phyloP scores from a whole-genome alignment of 2,888 invertebrate species.

The Drosophila heteroneura region DNA sequence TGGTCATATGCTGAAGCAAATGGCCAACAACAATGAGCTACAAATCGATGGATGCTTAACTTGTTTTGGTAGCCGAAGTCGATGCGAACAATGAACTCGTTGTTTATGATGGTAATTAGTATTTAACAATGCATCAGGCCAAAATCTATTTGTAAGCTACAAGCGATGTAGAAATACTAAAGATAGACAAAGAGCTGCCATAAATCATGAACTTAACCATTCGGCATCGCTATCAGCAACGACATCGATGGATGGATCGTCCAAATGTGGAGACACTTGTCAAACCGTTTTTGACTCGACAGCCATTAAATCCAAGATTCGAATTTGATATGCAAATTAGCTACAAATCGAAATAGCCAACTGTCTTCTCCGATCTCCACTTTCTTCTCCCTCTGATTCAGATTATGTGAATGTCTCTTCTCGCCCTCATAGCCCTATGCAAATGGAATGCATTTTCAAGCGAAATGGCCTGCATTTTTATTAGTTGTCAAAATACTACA shows the following conservation, averaged over 20 bases:
- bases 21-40: constrained; percentile 22
- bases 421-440: constrained; percentile 29
- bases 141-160: constrained; percentile 41
- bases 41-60: constrained; percentile 32
- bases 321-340: constrained; percentile 70
- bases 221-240: constrained; percentile 1
- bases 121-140: constrained; percentile 48
- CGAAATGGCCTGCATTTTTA: constrained; percentile 74
- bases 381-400: neutral
- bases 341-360: constrained; percentile 56
- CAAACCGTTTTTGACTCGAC: constrained; percentile 46
- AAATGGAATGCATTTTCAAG: constrained; percentile 62
- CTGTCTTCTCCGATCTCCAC: neutral
- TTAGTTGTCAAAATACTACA: constrained; percentile 75
- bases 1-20: constrained; percentile 27
- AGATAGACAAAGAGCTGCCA: constrained; percentile 34
- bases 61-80: constrained; percentile 27
- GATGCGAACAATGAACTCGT: constrained; percentile 38
- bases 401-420: neutral
- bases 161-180: constrained; percentile 29
- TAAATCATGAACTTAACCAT: constrained; percentile 61
- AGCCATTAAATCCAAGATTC: constrained; percentile 41
- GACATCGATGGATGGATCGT: constrained; percentile 30
- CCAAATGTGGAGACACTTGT: constrained; percentile 66
- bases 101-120: constrained; percentile 65